Evolutionary conservation across 2,888 invertebrate species (phyloP).

Genomic region (Caenorhabditis sp.): DNA sequence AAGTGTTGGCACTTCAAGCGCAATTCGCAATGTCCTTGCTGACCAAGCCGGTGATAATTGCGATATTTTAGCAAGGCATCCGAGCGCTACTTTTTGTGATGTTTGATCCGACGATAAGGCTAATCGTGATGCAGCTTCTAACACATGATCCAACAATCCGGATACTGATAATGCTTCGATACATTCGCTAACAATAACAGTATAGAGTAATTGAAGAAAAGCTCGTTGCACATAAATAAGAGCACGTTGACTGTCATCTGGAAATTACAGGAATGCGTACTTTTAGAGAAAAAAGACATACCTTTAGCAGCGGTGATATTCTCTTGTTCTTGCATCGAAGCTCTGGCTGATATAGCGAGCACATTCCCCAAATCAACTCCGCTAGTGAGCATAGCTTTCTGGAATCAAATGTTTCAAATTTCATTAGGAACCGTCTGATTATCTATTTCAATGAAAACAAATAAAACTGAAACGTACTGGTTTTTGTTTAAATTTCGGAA

Average conservation of each 20-base stretch:
- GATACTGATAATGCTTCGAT: conserved; percentile 19
- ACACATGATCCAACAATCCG: conserved; percentile 39
- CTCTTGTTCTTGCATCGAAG: conserved; percentile 36
- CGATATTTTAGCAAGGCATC: conserved; percentile 37
- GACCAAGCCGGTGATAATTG: conserved; percentile 33
- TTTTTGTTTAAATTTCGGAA: too few relatives aligned
- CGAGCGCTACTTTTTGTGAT: conserved; percentile 48
- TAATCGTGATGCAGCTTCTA: conserved; percentile 43
- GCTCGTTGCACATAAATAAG: conserved; percentile 50
- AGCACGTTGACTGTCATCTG: conserved; percentile 42
- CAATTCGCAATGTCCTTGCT: conserved; percentile 40
- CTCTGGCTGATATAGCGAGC: conserved; percentile 42
- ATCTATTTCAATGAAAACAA: too few relatives aligned
- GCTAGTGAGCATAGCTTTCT: conserved; percentile 42
- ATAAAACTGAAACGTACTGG: too few relatives aligned
- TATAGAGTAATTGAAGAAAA: conserved; percentile 48
- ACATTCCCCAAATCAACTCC: conserved; percentile 49
- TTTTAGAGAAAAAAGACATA: background rate
- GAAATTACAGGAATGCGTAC: background rate
- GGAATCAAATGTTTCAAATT: background rate
- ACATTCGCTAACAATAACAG: conserved; percentile 42
- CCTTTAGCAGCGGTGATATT: conserved; percentile 31
- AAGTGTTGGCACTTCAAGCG: conserved; percentile 47
- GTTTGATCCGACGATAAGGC: conserved; percentile 48
- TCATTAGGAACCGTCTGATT: too few relatives aligned